These are phyloP conservation scores for Sparus aurata DNA, from an alignment of 2,797 vertebrate genomes.

Conservation along the genomic window DNA sequence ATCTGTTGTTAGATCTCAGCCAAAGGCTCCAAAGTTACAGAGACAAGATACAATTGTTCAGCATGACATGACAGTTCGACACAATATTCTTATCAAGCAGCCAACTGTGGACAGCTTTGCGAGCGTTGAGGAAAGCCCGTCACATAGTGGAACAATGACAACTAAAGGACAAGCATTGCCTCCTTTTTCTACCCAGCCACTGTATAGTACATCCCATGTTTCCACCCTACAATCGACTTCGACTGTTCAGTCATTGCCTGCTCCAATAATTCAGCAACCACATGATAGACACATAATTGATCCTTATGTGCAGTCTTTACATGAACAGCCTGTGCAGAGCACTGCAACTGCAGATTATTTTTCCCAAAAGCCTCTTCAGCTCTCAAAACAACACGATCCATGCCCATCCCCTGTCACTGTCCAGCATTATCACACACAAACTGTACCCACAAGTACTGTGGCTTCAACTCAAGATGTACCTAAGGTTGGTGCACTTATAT, in stretches of 20 bases:
- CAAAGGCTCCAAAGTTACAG: constrained; percentile 42
- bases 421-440: constrained; percentile 40
- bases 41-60: constrained; percentile 55
- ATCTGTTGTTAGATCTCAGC: constrained; percentile 33
- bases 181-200: constrained; percentile 22
- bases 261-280: constrained; percentile 29
- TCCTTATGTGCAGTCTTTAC: constrained; percentile 22
- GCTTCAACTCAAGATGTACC: constrained; percentile 44
- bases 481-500: constrained; percentile 17
- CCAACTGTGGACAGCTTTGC: constrained; percentile 75
- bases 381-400: constrained; percentile 35
- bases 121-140: constrained; percentile 64
- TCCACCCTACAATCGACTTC: constrained; percentile 23
- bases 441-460: constrained; percentile 25
- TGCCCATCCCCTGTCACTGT: constrained; percentile 34
- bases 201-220: constrained; percentile 19
- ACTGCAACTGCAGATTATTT: constrained; percentile 3
- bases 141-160: constrained; percentile 40
- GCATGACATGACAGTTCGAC: constrained; percentile 35
- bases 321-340: constrained; percentile 16
- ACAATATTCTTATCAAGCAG: constrained; percentile 80
- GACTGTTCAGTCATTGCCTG: constrained; percentile 5
- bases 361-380: constrained; percentile 36
- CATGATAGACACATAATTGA: constrained; percentile 8
- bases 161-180: constrained; percentile 19